Evolutionary conservation across 92 coral and sea anemone species (phyloP).

Genomic region (Siderastrea siderea): DNA sequence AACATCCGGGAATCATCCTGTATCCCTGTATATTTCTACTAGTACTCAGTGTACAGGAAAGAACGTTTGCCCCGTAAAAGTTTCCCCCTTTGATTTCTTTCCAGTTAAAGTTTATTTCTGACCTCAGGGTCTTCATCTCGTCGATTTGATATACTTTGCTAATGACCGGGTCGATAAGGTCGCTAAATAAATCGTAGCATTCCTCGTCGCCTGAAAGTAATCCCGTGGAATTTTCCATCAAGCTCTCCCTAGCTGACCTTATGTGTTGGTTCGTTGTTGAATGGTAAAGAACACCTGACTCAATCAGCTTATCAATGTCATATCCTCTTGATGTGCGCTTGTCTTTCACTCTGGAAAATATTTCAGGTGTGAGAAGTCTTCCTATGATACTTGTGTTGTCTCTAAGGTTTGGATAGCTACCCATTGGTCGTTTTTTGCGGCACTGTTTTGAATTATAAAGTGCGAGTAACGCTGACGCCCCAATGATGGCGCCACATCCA

Average conservation of each 20-base stretch:
- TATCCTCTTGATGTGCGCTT: conserved; percentile 31
- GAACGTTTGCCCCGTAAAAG: conserved; percentile 40
- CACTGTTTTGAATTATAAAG: background rate
- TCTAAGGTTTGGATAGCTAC: conserved; percentile 25
- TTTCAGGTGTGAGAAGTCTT: conserved; percentile 27
- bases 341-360: conserved; percentile 25
- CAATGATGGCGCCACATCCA: conserved; percentile 5
- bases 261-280: background rate
- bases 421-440: conserved; percentile 1
- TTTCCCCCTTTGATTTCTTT: conserved; percentile 49
- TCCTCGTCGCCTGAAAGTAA: conserved; percentile 65
- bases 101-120: conserved; percentile 42
- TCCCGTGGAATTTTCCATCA: conserved; percentile 2
- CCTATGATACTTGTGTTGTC: conserved; percentile 33
- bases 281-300: conserved; percentile 4
- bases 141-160: conserved; percentile 14
- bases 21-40: conserved; percentile 58
- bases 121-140: background rate
- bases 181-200: conserved; percentile 61
- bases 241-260: conserved; percentile 1
- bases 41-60: conserved; percentile 39
- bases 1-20: conserved; percentile 36
- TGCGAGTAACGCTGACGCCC: background rate
- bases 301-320: conserved; percentile 43
- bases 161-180: conserved; percentile 61